Evolutionary conservation across 2,113 vertebrate species (phyloP).

Genomic region (Macrotus californicus): DNA sequence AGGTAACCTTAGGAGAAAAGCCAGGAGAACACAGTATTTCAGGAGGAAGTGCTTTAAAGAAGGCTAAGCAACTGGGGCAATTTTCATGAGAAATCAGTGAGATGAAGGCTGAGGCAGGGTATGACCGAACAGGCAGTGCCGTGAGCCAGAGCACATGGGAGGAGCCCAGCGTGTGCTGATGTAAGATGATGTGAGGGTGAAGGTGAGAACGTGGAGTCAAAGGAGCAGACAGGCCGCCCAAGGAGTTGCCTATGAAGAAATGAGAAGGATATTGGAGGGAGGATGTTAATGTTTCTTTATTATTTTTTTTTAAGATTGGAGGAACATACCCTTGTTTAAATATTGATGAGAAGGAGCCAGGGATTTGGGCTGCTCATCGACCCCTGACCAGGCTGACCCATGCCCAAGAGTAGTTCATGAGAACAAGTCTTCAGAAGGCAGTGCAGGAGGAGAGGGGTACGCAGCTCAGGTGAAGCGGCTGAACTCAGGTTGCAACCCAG

Average conservation of each 20-base stretch:
- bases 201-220: background rate
- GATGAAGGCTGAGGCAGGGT: background rate
- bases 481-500: background rate
- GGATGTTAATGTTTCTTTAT: background rate
- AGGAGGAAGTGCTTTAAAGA: background rate
- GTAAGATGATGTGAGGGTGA: background rate
- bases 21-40: background rate
- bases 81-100: background rate
- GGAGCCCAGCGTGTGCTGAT: background rate
- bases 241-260: background rate
- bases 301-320: background rate
- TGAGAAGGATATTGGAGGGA: background rate
- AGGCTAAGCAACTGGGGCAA: too few species aligned
- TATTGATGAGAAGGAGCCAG: background rate
- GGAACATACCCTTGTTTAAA: background rate
- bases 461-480: background rate
- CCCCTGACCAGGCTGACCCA: background rate
- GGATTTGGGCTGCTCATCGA: background rate
- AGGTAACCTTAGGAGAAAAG: background rate
- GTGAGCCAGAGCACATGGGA: background rate
- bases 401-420: background rate
- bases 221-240: background rate
- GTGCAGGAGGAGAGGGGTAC: background rate
- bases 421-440: background rate
- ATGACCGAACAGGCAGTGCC: too few species aligned